Evolutionary conservation across 2,888 invertebrate genomes (phyloP).

Genomic region (Cheilosia grossa): DNA sequence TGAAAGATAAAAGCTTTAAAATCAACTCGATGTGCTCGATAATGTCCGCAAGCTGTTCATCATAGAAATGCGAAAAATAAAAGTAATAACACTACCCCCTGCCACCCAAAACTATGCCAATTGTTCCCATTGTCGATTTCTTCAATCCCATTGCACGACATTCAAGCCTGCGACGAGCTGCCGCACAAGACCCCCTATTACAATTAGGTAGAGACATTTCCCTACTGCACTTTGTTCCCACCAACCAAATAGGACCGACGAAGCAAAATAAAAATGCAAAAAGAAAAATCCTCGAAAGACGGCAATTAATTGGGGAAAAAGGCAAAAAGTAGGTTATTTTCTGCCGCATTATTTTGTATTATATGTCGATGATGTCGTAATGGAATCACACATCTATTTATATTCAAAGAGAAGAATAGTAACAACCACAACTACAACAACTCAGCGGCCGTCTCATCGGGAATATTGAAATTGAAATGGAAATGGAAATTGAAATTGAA

Average conservation of each 20-base stretch:
- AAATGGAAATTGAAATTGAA: constrained; percentile 33
- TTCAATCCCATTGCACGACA: too few relatives aligned
- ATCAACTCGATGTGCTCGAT: too few relatives aligned
- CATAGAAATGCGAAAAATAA: too few relatives aligned
- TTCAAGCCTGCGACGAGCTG: too few relatives aligned
- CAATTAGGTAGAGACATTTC: too few relatives aligned
- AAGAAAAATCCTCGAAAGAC: constrained; percentile 25
- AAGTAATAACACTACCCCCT: too few relatives aligned
- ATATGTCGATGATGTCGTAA: constrained; percentile 66
- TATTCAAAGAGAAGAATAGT: constrained; percentile 37
- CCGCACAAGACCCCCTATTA: too few relatives aligned
- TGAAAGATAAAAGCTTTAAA: too few relatives aligned
- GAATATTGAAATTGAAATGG: constrained; percentile 38
- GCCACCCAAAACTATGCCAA: too few relatives aligned
- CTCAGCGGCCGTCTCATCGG: constrained; percentile 20
- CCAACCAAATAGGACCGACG: constrained; percentile 32
- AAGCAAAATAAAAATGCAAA: background rate
- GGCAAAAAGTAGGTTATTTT: constrained; percentile 59
- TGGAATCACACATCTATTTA: constrained; percentile 67
- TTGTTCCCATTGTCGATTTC: too few relatives aligned
- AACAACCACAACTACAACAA: constrained; percentile 29
- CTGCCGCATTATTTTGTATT: constrained; percentile 64
- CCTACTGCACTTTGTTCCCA: constrained; percentile 34
- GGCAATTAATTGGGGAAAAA: constrained; percentile 56
- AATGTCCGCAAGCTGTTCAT: too few relatives aligned